phyloP scores from a whole-genome alignment of 1,140 invertebrate species.

The Stegodyphus mimosarum region DNA sequence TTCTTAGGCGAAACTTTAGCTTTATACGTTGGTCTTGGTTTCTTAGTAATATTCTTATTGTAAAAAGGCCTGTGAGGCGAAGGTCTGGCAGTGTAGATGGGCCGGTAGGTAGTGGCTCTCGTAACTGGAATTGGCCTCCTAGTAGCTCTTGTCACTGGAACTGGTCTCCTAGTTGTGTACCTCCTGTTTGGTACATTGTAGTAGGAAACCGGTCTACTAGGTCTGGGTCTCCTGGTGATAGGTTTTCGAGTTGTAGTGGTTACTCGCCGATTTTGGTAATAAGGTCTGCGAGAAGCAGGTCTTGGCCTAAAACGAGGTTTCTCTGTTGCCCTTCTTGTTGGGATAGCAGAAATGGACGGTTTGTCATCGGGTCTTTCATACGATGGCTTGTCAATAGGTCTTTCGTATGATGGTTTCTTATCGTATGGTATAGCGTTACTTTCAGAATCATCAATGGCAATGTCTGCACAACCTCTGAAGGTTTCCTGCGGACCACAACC shows the following conservation, averaged over 20 bases:
- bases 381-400: too few species aligned
- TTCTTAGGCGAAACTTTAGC: conserved; percentile 18
- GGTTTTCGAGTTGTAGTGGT: neutral
- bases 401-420: neutral
- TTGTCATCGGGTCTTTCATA: conserved; percentile 14
- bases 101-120: conserved; percentile 32
- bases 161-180: conserved; percentile 21
- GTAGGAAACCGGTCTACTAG: neutral
- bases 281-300: neutral
- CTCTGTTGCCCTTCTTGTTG: conserved; percentile 16
- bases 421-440: conserved; percentile 34
- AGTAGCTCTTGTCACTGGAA: neutral
- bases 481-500: conserved; percentile 63
- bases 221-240: neutral
- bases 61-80: conserved; percentile 33
- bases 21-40: conserved; percentile 41
- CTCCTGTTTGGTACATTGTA: conserved; percentile 25
- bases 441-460: conserved; percentile 55
- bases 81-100: conserved; percentile 48
- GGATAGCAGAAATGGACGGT: conserved; percentile 41
- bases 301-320: conserved; percentile 17
- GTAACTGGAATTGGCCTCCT: neutral
- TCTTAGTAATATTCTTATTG: conserved; percentile 34
- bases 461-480: conserved; percentile 62
- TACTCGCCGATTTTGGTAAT: neutral